These are phyloP conservation scores for Teinopalpus imperialis DNA, from an alignment of 2,888 invertebrate genomes.

Conservation along the genomic window DNA sequence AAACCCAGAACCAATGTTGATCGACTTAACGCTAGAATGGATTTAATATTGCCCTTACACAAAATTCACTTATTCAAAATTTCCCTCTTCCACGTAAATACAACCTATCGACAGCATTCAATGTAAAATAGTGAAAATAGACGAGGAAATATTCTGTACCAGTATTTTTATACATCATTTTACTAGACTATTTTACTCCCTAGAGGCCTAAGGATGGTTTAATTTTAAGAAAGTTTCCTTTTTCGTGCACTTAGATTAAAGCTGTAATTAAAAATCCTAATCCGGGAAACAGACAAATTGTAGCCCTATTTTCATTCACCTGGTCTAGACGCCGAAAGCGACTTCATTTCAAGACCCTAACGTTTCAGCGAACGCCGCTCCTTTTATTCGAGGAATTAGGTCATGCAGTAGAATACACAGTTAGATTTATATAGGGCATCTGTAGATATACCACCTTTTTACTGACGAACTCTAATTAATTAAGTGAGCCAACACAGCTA, in stretches of 20 bases:
- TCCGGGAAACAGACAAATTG: neutral
- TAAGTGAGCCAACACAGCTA: too few relatives aligned
- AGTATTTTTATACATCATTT: too few relatives aligned
- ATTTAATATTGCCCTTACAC: conserved; percentile 1
- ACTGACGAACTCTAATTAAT: too few relatives aligned
- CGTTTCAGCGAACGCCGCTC: conserved; percentile 18
- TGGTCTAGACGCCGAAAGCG: conserved; percentile 14
- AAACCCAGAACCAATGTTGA: conserved; percentile 8
- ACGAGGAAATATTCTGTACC: neutral
- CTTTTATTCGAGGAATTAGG: conserved; percentile 21
- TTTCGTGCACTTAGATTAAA: too few relatives aligned
- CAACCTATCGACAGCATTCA: neutral
- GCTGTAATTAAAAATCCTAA: neutral
- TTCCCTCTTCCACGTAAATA: conserved; percentile 9
- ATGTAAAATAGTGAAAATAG: neutral
- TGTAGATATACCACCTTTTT: too few relatives aligned
- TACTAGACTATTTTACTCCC: too few relatives aligned
- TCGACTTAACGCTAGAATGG: conserved; percentile 3
- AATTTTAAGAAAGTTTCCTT: too few relatives aligned
- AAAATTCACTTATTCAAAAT: neutral
- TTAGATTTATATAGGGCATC: conserved; percentile 17
- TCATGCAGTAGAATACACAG: conserved; percentile 15
- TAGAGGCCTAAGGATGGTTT: too few relatives aligned
- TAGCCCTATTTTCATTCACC: conserved; percentile 15
- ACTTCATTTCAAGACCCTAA: conserved; percentile 20